Base-by-base conservation (phyloP, 1,140 invertebrate genomes). In the Zophobas atratus region DNA sequence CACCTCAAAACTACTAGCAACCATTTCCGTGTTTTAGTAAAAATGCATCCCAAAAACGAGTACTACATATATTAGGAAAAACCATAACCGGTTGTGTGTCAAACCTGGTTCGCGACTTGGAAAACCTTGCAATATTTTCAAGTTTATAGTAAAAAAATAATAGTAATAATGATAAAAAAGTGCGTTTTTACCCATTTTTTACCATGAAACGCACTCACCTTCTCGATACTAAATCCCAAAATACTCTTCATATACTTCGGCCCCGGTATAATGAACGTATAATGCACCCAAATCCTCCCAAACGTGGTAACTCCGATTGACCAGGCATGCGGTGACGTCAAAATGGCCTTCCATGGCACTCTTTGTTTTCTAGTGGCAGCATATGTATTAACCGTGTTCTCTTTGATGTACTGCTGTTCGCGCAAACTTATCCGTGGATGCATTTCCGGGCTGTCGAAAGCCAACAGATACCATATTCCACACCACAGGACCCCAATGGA, bases 311-410 rank as follows among this genome's bases (percentile, higher is more conserved):
- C 89, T 3, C 90, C 91, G 81, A 97, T 94, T 0, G 95, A 92
- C 94, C 94, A 96, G 1, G 94, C 93, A 5, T 95, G 93, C 75
- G 89, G 83, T 0, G 94, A 96, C 3, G 87, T 93, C 6, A 97
- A 87, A 56, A 98, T 95, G 2, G 89, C 85, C 55, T 86, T 87
- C 95, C 95, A 97, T 6, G 96, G 95, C 6, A 93, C 91, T 5
- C 36, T 70, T 46, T 82, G 88, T 81, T 72, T 83, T 84, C 89
- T 88, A 39, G 75, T 77, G 72, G 79, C 78, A 85, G 36, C 88
- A 86, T 77, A 92, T 85, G 84, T 90, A 89, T 75, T 87, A 82
- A 82, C 92, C 87, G 84, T 89, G 81, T 90, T 91, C 34, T 87
- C 87, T 79, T 92, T 90, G 79, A 96, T 95, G 82, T 94, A 94